Evolutionary conservation across 2,888 invertebrate genomes (phyloP), one percentile per base, ranked within the genome.

Genomic region (Drosophila nr. perissopoda): DNA sequence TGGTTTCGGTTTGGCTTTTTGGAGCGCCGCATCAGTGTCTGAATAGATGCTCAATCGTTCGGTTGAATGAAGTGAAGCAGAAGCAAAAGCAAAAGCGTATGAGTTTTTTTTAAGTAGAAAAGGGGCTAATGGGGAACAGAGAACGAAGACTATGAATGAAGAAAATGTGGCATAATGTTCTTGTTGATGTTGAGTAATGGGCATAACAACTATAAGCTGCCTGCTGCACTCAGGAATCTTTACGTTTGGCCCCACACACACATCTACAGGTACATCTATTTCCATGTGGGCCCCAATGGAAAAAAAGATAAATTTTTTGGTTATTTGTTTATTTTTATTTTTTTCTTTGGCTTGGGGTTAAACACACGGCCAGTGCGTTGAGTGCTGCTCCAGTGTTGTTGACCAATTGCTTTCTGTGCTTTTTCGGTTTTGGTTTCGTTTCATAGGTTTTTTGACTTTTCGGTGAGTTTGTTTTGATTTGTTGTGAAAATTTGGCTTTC

Each of bases 151-250:
- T 76, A 76, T 79, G 83, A 83, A 86, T 86, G 76, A 57, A 65
- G 60, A 53, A 64, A 62, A 69, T 86, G 82, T 86, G 86, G 86
- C 85, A 86, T 85, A 85, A 85, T 85, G 88, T 88, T 88, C 85
- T 85, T 85, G 85, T 85, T 85, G 88, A 85, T 85, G 88, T 85
- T 85, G 88, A 85, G 86, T 88, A 85, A 88, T 85, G 88, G 85
- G 86, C 73, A 85, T 85, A 86, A 88, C 85, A 85, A 85, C 85
- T 88, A 86, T 88, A 85, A 85, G 88, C 88, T 82, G 84, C 73
- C 82, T 56, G 29, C 57, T 69, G 83, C 75, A 86, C 78, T 73
- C 71, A 64, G 73, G 69, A 71, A 67, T 57, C 68, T 74, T 78
- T 48, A 45, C 45, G 8, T 45, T 45, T 45, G 45, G 45, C 25